Percentiles rank a stretch among this genome's conserved stretches.
Evolutionary conservation across 1,140 invertebrate species (phyloP).

Genomic region (Acromyrmex charruanus): DNA sequence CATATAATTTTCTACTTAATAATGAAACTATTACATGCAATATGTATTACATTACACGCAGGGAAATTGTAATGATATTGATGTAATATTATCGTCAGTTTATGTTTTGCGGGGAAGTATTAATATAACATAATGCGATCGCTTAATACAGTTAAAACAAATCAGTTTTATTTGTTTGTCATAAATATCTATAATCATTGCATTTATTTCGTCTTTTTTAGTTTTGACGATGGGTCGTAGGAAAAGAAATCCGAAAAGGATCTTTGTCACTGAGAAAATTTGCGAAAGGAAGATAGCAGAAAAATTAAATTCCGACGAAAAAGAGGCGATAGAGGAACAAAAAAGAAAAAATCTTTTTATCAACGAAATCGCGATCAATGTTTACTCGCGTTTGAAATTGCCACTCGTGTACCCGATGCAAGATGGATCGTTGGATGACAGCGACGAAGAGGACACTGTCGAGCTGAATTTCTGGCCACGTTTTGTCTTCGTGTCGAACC

Average conservation of each 20-base stretch:
- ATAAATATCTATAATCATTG: not conserved
- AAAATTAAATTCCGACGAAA: constrained; percentile 13
- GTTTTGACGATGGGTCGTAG: constrained; percentile 54
- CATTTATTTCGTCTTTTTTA: constrained; percentile 20
- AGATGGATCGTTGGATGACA: constrained; percentile 40
- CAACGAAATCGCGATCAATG: constrained; percentile 61
- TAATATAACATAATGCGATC: not conserved
- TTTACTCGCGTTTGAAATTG: constrained; percentile 73
- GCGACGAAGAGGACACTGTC: constrained; percentile 72
- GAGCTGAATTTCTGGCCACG: constrained; percentile 81
- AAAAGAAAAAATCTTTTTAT: not conserved
- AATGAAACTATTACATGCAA: too few relatives aligned
- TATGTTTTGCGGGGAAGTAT: not conserved
- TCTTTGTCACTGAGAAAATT: not conserved
- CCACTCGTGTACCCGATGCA: constrained; percentile 46
- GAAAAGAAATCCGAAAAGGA: constrained; percentile 44
- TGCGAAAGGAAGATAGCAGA: not conserved
- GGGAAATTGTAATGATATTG: too few relatives aligned
- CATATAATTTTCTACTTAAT: too few relatives aligned
- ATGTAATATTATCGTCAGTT: too few relatives aligned
- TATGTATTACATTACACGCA: too few relatives aligned
- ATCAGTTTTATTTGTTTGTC: not conserved
- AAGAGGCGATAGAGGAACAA: not conserved
- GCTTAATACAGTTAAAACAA: not conserved
- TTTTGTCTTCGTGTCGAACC: constrained; percentile 78